These are phyloP conservation scores for Dryadula phaetusa DNA, from an alignment of 2,888 invertebrate species.

Conservation along the genomic window DNA sequence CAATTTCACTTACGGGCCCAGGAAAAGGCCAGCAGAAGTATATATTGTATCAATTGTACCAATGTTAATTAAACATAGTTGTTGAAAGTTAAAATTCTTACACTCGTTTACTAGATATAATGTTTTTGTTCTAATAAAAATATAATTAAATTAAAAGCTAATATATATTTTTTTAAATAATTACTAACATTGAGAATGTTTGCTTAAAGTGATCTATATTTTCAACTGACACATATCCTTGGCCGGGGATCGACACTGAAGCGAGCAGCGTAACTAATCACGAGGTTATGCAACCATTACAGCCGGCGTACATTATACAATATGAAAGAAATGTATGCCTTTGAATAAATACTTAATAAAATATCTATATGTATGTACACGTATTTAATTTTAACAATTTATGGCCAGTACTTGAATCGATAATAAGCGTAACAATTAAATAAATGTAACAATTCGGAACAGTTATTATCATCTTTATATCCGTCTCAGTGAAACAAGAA, in stretches of 20 bases:
- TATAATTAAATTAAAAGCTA: too few species aligned
- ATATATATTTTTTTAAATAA: background rate
- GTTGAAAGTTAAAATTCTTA: too few species aligned
- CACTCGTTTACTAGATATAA: too few species aligned
- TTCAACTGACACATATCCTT: conserved; percentile 36
- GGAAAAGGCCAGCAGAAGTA: too few species aligned
- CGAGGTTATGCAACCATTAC: conserved; percentile 36
- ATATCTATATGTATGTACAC: conserved; percentile 42
- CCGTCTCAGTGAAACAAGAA: too few species aligned
- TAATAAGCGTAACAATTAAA: conserved; percentile 62
- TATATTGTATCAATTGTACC: too few species aligned
- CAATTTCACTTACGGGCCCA: too few species aligned
- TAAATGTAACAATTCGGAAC: conserved; percentile 63
- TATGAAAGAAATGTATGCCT: conserved; percentile 45
- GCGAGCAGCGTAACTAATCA: conserved; percentile 39
- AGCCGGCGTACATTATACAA: conserved; percentile 34
- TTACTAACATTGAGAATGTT: background rate
- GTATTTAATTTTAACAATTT: conserved; percentile 56
- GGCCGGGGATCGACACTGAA: conserved; percentile 41
- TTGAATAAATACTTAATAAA: conserved; percentile 44
- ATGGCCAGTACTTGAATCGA: conserved; percentile 73
- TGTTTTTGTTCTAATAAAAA: too few species aligned
- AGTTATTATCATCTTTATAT: conserved; percentile 63
- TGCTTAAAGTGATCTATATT: conserved; percentile 31
- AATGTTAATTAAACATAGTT: too few species aligned